A percentile compares a stretch with the other conserved stretches of the same genome.
These are phyloP conservation scores for Halictus ligatus DNA, from an alignment of 2,888 invertebrate species.

Conservation along the genomic window DNA sequence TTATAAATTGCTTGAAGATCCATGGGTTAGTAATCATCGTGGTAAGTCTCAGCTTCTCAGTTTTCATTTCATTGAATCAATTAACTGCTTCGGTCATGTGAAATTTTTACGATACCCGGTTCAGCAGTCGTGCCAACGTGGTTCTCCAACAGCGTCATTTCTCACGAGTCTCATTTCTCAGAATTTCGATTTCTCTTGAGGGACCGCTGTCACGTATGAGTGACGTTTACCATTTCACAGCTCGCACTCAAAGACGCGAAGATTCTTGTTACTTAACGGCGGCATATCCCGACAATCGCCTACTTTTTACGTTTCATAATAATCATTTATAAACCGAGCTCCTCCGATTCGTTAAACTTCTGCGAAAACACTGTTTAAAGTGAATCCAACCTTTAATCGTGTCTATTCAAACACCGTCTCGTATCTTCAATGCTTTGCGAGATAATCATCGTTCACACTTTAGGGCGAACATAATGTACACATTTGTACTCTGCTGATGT, in stretches of 20 bases:
- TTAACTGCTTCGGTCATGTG: not conserved
- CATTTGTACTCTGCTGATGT: not conserved
- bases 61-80: conserved; percentile 1
- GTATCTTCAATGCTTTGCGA: not conserved
- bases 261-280: not conserved
- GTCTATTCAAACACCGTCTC: not conserved
- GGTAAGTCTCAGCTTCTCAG: not conserved
- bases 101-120: not conserved
- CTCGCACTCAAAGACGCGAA: not conserved
- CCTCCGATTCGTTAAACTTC: not conserved
- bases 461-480: not conserved
- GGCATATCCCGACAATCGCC: not conserved
- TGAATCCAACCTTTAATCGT: not conserved
- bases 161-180: not conserved
- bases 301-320: not conserved
- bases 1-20: not conserved
- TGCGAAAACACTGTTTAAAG: not conserved
- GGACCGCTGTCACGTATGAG: not conserved
- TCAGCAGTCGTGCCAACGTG: not conserved
- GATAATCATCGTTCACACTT: not conserved
- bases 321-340: not conserved
- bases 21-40: not conserved
- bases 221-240: not conserved
- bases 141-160: not conserved
- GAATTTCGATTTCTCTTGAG: not conserved